Base-by-base conservation (phyloP, 2,797 vertebrate genomes). In the Chromobotia macracanthus region DNA sequence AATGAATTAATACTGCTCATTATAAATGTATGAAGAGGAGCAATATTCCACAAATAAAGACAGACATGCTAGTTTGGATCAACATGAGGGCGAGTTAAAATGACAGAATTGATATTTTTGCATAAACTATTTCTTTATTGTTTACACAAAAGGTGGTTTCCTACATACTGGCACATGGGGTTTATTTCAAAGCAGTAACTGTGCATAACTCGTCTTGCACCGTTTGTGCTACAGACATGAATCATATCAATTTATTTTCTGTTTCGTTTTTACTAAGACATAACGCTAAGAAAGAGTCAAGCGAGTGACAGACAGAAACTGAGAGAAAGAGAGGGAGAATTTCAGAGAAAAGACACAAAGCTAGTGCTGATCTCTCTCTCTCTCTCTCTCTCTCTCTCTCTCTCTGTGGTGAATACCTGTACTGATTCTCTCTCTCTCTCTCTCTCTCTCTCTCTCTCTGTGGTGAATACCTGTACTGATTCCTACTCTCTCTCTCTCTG, bases 261-360 rank as follows among this genome's bases (percentile, higher is more conserved):
- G 8, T 21, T 21, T 1, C n/a, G 3, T 41, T 18, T 67, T 44
- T n/a, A n/a, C 50, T 10, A 75, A 44, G 21, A n/a, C n/a, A 16
- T 35, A 16, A 23, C 67, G 48, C 35, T 28, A 65, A 31, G 35
- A 67, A 12, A 3, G 13, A 38, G 69, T 35, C 69, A 72, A 31
- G 25, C 5, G 31, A 31, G 31, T 31, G 31, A 31, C 31, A 31
- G 31, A 31, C 31, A 31, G 31, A 31, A 31, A 31, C 31, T 4
- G 51, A 55, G 0, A 8, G 13, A 53, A 4, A 25, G 19, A 55
- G 23, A 5, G 46, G 21, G 12, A 50, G 8, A 23, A 16, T 18
- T 63, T 51, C 18, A 5, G 11, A 56, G 51, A 5, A 46, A 67
- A 67, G 41, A 58, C 50, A 56, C 50, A 55, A 44, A 46, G 75